These are phyloP conservation scores for Ctenopoma multispine DNA, from an alignment of 2,797 vertebrate genomes.

Conservation along the genomic window DNA sequence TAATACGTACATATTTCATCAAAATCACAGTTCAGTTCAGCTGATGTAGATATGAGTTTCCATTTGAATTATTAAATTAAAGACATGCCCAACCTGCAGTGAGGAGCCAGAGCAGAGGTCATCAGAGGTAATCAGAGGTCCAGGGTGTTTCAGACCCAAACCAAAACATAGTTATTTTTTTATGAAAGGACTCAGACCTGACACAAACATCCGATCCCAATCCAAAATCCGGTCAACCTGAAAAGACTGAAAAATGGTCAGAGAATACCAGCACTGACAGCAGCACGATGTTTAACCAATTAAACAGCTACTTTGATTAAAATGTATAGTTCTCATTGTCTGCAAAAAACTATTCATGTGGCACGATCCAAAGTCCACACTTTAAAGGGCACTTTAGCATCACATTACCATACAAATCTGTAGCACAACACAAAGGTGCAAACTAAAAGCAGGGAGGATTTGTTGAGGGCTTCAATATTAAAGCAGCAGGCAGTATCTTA, in stretches of 20 bases:
- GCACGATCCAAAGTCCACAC: not conserved
- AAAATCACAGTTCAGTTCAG: no score
- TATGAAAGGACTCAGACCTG: not conserved
- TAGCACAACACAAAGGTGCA: not conserved
- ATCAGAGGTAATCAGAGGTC: no score
- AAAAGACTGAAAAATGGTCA: not conserved
- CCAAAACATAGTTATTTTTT: no score
- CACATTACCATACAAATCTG: not conserved
- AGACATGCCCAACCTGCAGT: no score
- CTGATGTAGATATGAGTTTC: no score
- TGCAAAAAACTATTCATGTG: no score
- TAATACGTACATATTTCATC: no score
- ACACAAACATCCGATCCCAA: no score
- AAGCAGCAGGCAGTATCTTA: not conserved
- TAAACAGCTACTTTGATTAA: not conserved
- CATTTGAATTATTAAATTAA: no score
- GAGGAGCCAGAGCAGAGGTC: no score
- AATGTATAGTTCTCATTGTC: not conserved
- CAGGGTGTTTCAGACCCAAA: no score
- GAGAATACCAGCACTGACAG: not conserved
- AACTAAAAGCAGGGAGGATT: not conserved
- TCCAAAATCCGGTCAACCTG: not conserved
- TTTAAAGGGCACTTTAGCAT: not conserved
- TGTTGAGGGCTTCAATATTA: not conserved
- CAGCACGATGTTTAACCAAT: not conserved